Base-by-base conservation (phyloP, 2,888 invertebrate species). In the Nomada ruficornis region DNA sequence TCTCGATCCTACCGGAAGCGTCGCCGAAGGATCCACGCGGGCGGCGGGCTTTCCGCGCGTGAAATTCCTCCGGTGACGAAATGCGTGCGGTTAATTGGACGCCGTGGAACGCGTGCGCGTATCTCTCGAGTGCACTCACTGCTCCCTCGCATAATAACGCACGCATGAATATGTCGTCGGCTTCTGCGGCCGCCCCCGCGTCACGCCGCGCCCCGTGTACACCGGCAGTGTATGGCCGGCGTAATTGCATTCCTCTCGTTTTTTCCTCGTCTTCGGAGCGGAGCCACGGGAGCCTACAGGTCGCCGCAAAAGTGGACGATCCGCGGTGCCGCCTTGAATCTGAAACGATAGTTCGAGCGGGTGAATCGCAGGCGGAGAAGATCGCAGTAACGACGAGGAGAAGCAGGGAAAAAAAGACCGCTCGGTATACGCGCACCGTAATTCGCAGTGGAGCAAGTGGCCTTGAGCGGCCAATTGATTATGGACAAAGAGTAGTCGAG, bases 111-210 rank as follows among this genome's bases (percentile, higher is more conserved):
- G 84, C 85, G 86, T 83, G 87, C 85, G 86, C 85, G 81, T 84
- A 83, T 88, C 86, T 86, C 85, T 88, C 83, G 86, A 89, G 89
- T 88, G 89, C 87, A 88, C 89, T 89, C 86, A 69, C 80, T 60
- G 78, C 84, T 85, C 89, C 83, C 85, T 82, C 84, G 84, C 83
- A 80, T 88, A 86, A 89, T 89, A 89, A 86, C 81, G 88, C 86
- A 86, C 86, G 86, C 88, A 91, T 90, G 91, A 91, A 91, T 91
- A 90, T 90, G 89, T 89, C 90, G 86, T 86, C 85, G 88, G 86
- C 83, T 84, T 86, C 85, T 87, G 83, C 86, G 80, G 82, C 72
- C 82, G 73, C 73, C 82, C 82, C 74, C 80, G 81, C 77, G 77
- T 81, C 67, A 67, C 75, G 50, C 60, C 74, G 73, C 36, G 36